Percentiles rank a stretch among this genome's conserved stretches.
Evolutionary conservation across 2,113 vertebrate genomes (phyloP).

Genomic region (Xiphias gladius): DNA sequence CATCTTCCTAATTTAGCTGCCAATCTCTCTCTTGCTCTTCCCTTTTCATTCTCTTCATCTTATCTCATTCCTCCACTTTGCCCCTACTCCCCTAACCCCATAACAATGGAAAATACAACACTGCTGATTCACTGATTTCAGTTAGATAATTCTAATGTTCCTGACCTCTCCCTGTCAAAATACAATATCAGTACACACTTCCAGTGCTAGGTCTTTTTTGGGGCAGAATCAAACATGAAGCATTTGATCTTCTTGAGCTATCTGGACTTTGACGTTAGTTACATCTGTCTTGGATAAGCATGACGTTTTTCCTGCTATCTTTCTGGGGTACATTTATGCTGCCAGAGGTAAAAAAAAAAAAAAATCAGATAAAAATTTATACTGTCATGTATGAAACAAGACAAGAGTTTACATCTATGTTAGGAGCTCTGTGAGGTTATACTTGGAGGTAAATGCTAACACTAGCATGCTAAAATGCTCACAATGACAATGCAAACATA

Average conservation of each 20-base stretch:
- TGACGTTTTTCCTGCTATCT: not conserved
- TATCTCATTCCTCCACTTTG: not conserved
- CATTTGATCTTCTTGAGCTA: not conserved
- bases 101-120: not conserved
- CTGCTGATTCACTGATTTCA: not conserved
- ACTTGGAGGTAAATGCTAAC: not conserved
- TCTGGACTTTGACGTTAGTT: not conserved
- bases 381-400: too few species aligned
- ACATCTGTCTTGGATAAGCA: too few species aligned
- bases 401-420: too few species aligned
- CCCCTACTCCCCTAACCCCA: not conserved
- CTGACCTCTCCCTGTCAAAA: not conserved
- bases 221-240: not conserved
- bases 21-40: not conserved
- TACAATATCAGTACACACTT: not conserved
- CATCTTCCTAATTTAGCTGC: not conserved
- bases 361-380: not conserved
- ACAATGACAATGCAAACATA: not conserved
- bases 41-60: not conserved
- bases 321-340: not conserved
- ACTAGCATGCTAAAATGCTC: not conserved
- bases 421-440: not conserved
- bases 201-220: not conserved
- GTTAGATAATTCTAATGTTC: not conserved
- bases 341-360: not conserved